Evolutionary conservation across 2,888 invertebrate genomes (phyloP), one percentile per base, ranked within the genome.

Genomic region (Halocaridina rubra): DNA sequence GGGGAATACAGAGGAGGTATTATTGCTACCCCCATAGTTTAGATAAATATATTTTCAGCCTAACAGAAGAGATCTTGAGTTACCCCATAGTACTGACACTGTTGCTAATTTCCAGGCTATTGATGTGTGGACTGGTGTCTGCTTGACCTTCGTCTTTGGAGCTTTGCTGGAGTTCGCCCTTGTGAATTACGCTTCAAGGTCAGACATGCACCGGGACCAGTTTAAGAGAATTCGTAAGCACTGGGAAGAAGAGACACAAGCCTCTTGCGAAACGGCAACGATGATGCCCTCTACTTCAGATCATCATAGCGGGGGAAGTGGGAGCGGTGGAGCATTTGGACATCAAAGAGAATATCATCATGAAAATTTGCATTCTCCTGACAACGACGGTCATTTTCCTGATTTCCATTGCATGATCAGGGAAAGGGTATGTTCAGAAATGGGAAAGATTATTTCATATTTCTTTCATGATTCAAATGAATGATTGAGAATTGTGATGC

Each of bases 121-220:
- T 90, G 98, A 98, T 92, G 97, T 98, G 78, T 98, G 98, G 98
- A 98, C 98, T 88, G 88, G 88, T 10, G 88, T 97, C 78, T 99
- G 98, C 91, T 93, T 98, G 89, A 98, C 98, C 75, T 99, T 99
- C 92, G 98, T 99, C 77, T 99, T 99, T 91, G 98, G 98, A 74
- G 98, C 99, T 29, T 92, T 99, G 89, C 94, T 99, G 86, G 99
- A 99, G 93, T 99, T 99, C 91, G 98, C 99, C 76, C 94, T 99
- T 88, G 99, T 99, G 89, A 99, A 99, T 93, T 98, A 98, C 91
- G 97, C 98, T 85, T 96, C 96, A 89, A 94, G 98, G 90, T 98
- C 97, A 89, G 98, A 98, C 92, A 96, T 95, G 94, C 95, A 95
- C 81, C 89, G 89, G 69, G 89, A 90, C 79, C 89, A 89, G 59